These are phyloP conservation scores for Maniola jurtina DNA, from an alignment of 1,140 invertebrate species.

Conservation along the genomic window DNA sequence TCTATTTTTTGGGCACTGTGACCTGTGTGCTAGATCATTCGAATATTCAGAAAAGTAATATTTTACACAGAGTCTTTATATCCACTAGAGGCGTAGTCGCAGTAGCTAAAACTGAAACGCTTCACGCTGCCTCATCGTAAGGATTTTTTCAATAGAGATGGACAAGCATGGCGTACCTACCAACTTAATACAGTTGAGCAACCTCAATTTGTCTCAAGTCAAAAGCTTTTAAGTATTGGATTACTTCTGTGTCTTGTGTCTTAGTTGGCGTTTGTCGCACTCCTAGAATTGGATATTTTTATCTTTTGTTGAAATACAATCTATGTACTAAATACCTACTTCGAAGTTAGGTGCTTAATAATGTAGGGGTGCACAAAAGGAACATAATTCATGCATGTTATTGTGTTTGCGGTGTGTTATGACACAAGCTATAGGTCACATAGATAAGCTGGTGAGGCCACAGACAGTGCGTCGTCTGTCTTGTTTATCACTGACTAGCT, in stretches of 20 bases:
- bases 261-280: neutral
- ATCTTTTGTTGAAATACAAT: neutral
- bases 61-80: too few species aligned
- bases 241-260: neutral
- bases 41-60: too few species aligned
- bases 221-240: neutral
- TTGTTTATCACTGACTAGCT: constrained; percentile 35
- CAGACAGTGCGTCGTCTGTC: constrained; percentile 52
- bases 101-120: too few species aligned
- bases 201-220: too few species aligned
- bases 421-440: constrained; percentile 38
- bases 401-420: constrained; percentile 34
- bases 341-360: constrained; percentile 2
- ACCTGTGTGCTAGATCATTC: too few species aligned
- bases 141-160: too few species aligned
- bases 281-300: neutral
- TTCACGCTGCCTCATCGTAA: too few species aligned
- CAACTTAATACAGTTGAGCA: too few species aligned
- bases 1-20: too few species aligned
- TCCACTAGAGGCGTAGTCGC: too few species aligned
- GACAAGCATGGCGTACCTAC: too few species aligned
- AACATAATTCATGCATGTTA: constrained; percentile 34
- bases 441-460: constrained; percentile 38
- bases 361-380: constrained; percentile 14
- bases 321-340: neutral